These are phyloP conservation scores for Prunella fulvescens DNA, from an alignment of 2,113 vertebrate species.

Conservation along the genomic window DNA sequence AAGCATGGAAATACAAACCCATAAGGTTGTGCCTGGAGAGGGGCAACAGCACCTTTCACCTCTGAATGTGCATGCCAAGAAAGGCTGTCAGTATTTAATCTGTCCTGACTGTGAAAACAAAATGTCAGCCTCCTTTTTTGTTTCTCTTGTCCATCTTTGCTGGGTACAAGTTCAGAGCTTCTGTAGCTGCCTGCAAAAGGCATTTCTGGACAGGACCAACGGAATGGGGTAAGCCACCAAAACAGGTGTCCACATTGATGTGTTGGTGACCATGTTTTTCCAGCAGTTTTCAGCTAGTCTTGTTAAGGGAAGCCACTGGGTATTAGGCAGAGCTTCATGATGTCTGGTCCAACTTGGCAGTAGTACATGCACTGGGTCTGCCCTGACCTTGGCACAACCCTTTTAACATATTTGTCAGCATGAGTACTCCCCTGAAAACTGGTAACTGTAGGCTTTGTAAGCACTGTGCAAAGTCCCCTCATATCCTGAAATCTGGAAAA, in stretches of 20 bases:
- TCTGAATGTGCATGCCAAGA: not conserved
- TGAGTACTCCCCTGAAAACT: not conserved
- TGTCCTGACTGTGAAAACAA: no score
- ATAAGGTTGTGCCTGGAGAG: not conserved
- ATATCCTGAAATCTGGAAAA: not conserved
- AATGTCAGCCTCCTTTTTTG: not conserved
- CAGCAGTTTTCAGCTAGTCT: not conserved
- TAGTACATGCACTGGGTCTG: not conserved
- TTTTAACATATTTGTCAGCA: not conserved
- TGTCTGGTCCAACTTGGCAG: not conserved
- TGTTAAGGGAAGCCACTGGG: not conserved
- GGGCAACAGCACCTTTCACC: not conserved
- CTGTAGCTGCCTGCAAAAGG: not conserved
- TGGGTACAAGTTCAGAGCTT: not conserved
- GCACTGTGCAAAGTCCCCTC: no score
- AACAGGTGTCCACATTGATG: no score
- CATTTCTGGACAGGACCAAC: not conserved
- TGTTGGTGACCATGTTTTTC: accelerated
- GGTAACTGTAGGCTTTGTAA: not conserved
- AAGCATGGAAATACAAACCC: not conserved
- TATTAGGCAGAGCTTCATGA: not conserved
- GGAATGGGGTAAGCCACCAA: not conserved
- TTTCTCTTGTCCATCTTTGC: not conserved
- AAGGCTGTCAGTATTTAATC: not conserved
- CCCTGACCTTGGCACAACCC: not conserved